These are phyloP conservation scores for Oreochromis niloticus DNA, from an alignment of 2,113 vertebrate genomes.

Conservation along the genomic window DNA sequence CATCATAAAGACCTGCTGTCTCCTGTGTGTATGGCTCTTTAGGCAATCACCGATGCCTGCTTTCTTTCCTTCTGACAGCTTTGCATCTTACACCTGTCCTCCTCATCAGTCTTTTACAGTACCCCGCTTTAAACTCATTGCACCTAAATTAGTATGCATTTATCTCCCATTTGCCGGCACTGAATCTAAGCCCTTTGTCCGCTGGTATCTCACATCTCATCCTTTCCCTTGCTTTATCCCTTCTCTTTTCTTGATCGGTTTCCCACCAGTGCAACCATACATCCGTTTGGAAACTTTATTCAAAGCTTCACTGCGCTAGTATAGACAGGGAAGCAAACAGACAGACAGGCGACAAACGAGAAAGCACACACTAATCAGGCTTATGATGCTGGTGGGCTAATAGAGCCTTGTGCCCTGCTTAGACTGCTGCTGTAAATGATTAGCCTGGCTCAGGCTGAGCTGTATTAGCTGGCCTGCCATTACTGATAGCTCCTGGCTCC, in stretches of 20 bases:
- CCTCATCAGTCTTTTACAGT: background rate
- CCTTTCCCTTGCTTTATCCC: background rate
- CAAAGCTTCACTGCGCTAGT: background rate
- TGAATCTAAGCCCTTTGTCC: background rate
- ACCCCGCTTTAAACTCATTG: background rate
- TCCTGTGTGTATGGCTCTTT: conserved; percentile 50
- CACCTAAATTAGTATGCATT: background rate
- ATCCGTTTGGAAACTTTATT: background rate
- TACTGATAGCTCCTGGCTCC: conserved; percentile 51
- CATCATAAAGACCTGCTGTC: conserved; percentile 60
- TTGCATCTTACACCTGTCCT: conserved; percentile 24
- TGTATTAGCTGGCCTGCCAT: conserved; percentile 41
- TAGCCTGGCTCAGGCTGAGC: conserved; percentile 54
- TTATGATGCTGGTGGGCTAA: conserved; percentile 46
- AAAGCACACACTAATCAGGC: conserved; percentile 36
- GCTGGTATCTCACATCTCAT: background rate
- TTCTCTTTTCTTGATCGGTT: background rate
- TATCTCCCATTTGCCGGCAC: background rate
- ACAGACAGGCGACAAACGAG: background rate
- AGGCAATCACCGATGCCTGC: conserved; percentile 45
- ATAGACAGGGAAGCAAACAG: conserved; percentile 7
- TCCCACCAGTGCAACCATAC: background rate
- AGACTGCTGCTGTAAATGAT: conserved; percentile 47
- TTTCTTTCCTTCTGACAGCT: conserved; percentile 8
- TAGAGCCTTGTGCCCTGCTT: conserved; percentile 27